Base-by-base conservation (phyloP, 2,113 vertebrate genomes). In the Onychorhynchus coronatus region DNA sequence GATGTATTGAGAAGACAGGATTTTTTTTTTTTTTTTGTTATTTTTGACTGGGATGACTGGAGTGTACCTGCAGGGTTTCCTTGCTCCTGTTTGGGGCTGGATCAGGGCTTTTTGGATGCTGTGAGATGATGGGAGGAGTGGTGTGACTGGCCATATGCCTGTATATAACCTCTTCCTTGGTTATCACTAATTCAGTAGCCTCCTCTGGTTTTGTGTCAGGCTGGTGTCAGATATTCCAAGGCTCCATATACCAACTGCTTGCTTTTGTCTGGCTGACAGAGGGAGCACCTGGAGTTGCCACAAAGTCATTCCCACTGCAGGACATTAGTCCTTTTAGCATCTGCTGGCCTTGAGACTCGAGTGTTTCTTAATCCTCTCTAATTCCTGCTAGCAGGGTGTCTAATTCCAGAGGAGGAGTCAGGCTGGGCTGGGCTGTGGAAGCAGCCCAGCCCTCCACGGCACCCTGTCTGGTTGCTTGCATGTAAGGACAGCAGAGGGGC, bases 101-200 rank as follows among this genome's bases (percentile, higher is more conserved):
- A 49, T 67, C 28, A 59, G 52, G 50, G 55, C 6, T 46, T 95
- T 82, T 75, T 53, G 59, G 49, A 3, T 22, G 13, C 28, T 1
- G 2, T n/a, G 35, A 79, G 82, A 30, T 0, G 16, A 31, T 33
- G 46, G 33, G 27, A 25, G 33, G 9, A n/a, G 59, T 2, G 22
- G 4, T 53, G 41, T 16, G 46, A 30, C 56, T 73, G 71, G 6
- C 74, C 14, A 1, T 21, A 12, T 72, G 52, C 31, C 47, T 47
- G 21, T 28, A 4, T 28, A 4, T 17, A 35, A 76, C 33, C 41
- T 68, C n/a, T n/a, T 28, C 37, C 33, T 25, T 23, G 37, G 17
- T n/a, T 66, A 91, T 95, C 89, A 93, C 59, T 96, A 96, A 96
- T 96, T 96, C 46, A 96, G 44, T 75, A 93, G 67, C 63, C 41